Percentiles rank a stretch among this genome's conserved stretches.
These are phyloP conservation scores for Drosophila pseudotakahashii DNA, from an alignment of 2,888 invertebrate genomes.

Conservation along the genomic window DNA sequence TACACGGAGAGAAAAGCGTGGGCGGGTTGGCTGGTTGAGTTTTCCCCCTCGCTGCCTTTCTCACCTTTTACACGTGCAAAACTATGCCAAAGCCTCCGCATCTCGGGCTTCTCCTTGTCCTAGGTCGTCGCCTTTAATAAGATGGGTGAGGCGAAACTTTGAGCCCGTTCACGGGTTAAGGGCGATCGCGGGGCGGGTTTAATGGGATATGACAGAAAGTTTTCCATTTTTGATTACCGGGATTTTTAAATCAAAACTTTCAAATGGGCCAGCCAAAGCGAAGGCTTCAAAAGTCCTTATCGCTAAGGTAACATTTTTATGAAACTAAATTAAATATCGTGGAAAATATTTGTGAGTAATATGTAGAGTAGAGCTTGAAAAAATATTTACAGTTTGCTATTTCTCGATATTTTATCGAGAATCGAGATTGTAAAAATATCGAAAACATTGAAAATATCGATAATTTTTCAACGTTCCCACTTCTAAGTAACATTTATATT, in stretches of 20 bases:
- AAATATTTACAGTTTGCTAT: no score
- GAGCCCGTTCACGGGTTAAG: constrained; percentile 14
- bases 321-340: no score
- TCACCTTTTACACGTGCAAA: constrained; percentile 54
- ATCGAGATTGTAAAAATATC: no score
- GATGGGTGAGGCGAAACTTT: constrained; percentile 33
- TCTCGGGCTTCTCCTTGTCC: constrained; percentile 34
- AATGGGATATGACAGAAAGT: constrained; percentile 16
- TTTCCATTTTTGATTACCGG: constrained; percentile 3
- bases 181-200: not conserved
- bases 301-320: no score
- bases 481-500: not conserved
- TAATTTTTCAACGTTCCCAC: not conserved
- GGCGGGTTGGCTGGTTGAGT: not conserved
- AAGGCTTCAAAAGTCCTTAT: not conserved
- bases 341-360: not conserved
- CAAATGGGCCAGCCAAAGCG: not conserved
- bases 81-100: constrained; percentile 61
- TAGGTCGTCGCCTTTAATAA: constrained; percentile 40
- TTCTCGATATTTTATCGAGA: no score
- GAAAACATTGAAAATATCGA: no score
- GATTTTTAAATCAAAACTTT: constrained; percentile 9
- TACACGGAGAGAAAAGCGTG: constrained; percentile 6
- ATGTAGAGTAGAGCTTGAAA: not conserved
- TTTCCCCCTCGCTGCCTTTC: constrained; percentile 30